Evolutionary conservation across 2,113 vertebrate species (phyloP).

Genomic region (Cinclus cinclus): DNA sequence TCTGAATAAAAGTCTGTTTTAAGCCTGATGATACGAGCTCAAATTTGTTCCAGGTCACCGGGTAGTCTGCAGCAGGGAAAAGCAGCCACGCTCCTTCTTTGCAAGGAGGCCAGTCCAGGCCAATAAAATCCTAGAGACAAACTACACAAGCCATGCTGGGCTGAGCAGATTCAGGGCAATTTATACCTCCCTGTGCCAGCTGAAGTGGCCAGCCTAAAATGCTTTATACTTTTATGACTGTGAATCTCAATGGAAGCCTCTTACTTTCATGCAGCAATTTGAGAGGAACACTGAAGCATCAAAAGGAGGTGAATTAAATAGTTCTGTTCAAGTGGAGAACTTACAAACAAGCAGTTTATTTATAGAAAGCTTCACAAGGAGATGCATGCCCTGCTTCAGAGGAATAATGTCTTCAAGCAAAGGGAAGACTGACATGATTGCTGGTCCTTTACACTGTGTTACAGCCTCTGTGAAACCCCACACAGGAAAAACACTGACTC

Average conservation of each 20-base stretch:
- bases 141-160: conserved; percentile 14
- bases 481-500: background rate
- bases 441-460: background rate
- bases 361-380: conserved; percentile 34
- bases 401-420: background rate
- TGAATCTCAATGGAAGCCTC: conserved; percentile 31
- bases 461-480: background rate
- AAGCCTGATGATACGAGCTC: background rate
- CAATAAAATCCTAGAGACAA: conserved; percentile 42
- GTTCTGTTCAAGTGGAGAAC: conserved; percentile 46
- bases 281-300: conserved; percentile 40
- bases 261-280: conserved; percentile 49
- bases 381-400: background rate
- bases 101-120: background rate
- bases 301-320: conserved; percentile 50
- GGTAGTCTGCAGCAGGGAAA: background rate
- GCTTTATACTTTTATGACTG: conserved; percentile 17
- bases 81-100: background rate
- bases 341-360: conserved; percentile 42
- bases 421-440: background rate
- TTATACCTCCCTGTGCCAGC: conserved; percentile 24
- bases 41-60: conserved; percentile 24
- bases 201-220: conserved; percentile 37
- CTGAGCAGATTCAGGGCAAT: conserved; percentile 46
- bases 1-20: background rate